Conservation (phyloP, 2,888 invertebrate species). For the Nemotelus nigrinus region DNA sequence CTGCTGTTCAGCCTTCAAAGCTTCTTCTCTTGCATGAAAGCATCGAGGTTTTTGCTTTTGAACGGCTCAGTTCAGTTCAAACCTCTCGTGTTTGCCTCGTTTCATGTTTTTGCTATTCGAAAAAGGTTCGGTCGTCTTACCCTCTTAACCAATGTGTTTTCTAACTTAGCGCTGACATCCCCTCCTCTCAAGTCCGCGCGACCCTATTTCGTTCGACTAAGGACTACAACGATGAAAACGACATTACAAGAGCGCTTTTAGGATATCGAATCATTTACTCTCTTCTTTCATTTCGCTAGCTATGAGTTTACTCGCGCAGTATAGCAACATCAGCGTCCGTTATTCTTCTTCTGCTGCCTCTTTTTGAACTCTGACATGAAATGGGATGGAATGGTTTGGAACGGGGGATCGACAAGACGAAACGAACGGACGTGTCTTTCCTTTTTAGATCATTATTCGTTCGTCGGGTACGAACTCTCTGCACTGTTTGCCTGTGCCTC, state of each 20-base stretch:
- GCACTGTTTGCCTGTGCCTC: too few relatives aligned
- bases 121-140: slow-evolving; percentile 35
- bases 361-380: neutral
- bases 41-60: slow-evolving; percentile 16
- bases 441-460: neutral
- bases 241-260: slow-evolving; percentile 40
- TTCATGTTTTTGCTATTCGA: slow-evolving; percentile 5
- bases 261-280: slow-evolving; percentile 37
- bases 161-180: neutral
- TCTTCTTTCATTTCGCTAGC: slow-evolving; percentile 15
- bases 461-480: too few relatives aligned
- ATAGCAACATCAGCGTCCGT: neutral
- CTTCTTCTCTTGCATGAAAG: slow-evolving; percentile 18
- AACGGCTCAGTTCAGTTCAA: slow-evolving; percentile 27
- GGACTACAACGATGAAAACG: neutral
- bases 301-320: slow-evolving; percentile 3
- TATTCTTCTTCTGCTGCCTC: neutral
- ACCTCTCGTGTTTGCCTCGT: slow-evolving; percentile 4
- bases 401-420: neutral
- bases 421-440: slow-evolving; percentile 2
- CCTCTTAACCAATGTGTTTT: slow-evolving; percentile 25
- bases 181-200: neutral
- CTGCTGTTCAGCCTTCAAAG: slow-evolving; percentile 6
- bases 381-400: neutral
- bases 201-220: neutral